Base-by-base conservation (phyloP, 2,888 invertebrate species). In the Campaea margaritaria region DNA sequence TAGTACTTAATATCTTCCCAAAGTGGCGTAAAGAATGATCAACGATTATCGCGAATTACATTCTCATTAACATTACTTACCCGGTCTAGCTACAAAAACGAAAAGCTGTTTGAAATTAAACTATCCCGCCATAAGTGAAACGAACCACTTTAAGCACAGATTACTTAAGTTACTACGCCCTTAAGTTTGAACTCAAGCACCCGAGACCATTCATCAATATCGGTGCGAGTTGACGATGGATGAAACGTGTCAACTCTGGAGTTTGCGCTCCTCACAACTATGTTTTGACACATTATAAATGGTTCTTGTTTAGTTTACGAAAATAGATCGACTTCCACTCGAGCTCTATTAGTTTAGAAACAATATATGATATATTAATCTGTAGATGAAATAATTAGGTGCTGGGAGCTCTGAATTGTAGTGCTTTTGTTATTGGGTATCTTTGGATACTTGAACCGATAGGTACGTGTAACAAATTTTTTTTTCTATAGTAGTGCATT, bases 271-370 rank as follows among this genome's bases (percentile, higher is more conserved):
- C 42, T 12, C 31, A 28, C 48, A 59, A 63, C 62, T 62, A 58
- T 62, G 59, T 54, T 58, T 62, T 59, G 69, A 67, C 69, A 65
- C 55, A 61, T 57, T 67, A 67, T 67, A 65, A 69, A 69, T 69
- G 64, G 67, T 56, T 58, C 58, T 61, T 67, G 65, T 69, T 65
- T 67, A 63, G 62, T 65, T 62, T 51, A 64, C 65, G 60, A 39
- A 54, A 64, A 64, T 61, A 60, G 56, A 55, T 67, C 62, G 49
- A 51, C 45, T 45, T 36, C 5, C 13, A n/a, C 38, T 31, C 11
- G 50, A 36, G 46, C 38, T 48, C 42, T 53, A 61, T 64, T 62
- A 61, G 57, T 61, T 62, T 52, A 31, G 41, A 45, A 63, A 57
- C 58, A 54, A 62, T 67, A 21, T 58, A 62, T 57, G 48, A 42